Percentiles rank a stretch among this genome's conserved stretches.
These are phyloP conservation scores for Holotrichia oblita DNA, from an alignment of 1,140 invertebrate species.

Conservation along the genomic window DNA sequence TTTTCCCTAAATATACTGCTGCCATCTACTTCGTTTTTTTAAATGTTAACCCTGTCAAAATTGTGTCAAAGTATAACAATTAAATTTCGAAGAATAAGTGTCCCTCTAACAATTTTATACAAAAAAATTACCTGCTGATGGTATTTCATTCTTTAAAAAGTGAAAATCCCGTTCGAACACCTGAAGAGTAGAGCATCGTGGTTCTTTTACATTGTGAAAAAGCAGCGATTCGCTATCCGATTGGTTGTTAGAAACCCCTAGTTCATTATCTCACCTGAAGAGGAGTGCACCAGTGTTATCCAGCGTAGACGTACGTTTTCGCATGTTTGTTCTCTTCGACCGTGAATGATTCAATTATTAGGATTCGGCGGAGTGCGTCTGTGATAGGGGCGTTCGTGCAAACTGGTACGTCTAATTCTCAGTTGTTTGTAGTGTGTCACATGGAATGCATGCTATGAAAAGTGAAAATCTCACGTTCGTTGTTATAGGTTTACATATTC, in stretches of 20 bases:
- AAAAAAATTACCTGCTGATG: slow-evolving; percentile 7
- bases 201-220: slow-evolving; percentile 31
- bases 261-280: slow-evolving; percentile 40
- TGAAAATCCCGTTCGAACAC: slow-evolving; percentile 27
- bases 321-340: background rate
- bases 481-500: slow-evolving; percentile 50
- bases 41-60: slow-evolving; percentile 27
- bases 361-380: background rate
- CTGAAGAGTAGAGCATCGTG: slow-evolving; percentile 34
- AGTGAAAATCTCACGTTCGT: slow-evolving; percentile 48
- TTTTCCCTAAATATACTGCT: background rate
- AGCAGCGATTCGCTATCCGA: slow-evolving; percentile 17
- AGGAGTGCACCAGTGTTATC: slow-evolving; percentile 21
- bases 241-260: slow-evolving; percentile 36
- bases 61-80: slow-evolving; percentile 28
- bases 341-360: slow-evolving; percentile 1
- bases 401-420: slow-evolving; percentile 50
- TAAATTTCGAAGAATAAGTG: slow-evolving; percentile 12
- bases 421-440: slow-evolving; percentile 50
- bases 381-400: slow-evolving; percentile 26
- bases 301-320: slow-evolving; percentile 28
- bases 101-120: slow-evolving; percentile 6
- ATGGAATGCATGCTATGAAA: slow-evolving; percentile 48
- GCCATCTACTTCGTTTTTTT: slow-evolving; percentile 18
- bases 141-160: slow-evolving; percentile 33